Evolutionary conservation across 2,888 invertebrate species (phyloP).

Genomic region (Aleiodes testaceus): DNA sequence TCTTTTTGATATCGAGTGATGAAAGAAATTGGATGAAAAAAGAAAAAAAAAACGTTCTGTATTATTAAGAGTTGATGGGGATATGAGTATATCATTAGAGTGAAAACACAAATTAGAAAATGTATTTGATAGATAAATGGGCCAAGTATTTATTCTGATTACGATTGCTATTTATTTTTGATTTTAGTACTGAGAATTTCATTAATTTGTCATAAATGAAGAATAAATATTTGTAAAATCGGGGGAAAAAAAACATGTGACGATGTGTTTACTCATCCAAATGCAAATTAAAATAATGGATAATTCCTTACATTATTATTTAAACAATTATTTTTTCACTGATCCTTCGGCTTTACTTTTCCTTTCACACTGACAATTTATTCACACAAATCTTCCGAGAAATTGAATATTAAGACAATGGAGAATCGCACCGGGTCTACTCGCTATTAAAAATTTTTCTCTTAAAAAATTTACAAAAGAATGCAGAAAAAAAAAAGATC

Average conservation of each 20-base stretch:
- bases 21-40: background rate
- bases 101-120: constrained; percentile 25
- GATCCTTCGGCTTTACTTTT: background rate
- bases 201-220: too few relatives aligned
- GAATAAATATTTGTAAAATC: too few relatives aligned
- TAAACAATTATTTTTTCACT: background rate
- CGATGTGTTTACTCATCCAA: too few relatives aligned
- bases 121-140: constrained; percentile 7
- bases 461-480: constrained; percentile 1
- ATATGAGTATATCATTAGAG: constrained; percentile 6
- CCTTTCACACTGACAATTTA: constrained; percentile 1
- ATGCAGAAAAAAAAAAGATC: background rate
- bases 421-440: constrained; percentile 9
- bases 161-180: background rate
- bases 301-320: background rate
- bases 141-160: background rate
- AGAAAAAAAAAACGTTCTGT: background rate
- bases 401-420: background rate
- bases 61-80: too few relatives aligned
- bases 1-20: background rate
- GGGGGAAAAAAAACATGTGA: too few relatives aligned
- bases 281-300: too few relatives aligned
- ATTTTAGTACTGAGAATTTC: constrained; percentile 1
- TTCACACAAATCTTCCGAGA: background rate
- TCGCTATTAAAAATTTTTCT: constrained; percentile 14